Base-by-base conservation (phyloP, 2,113 vertebrate species). In the Myotis lucifugus region DNA sequence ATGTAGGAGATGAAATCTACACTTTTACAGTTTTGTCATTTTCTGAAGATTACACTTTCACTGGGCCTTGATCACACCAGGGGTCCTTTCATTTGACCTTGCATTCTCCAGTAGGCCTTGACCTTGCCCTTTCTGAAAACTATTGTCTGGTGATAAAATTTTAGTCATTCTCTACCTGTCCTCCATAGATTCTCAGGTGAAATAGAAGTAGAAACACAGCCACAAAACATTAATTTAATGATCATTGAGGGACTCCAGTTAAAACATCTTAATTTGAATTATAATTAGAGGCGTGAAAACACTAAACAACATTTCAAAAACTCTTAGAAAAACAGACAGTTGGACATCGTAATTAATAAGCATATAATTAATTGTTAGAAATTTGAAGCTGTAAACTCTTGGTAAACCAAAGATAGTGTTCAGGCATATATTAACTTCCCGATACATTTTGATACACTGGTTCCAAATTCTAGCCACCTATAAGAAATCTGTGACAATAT, bases 241-340 rank as follows among this genome's bases (percentile, higher is more conserved):
- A 88, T 90, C 74, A 5, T 23, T 46, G 54, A 94, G 66, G 23
- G 67, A 54, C 17, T 92, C 61, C 34, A 64, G 19, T 81, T 78
- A 88, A 94, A 70, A 34, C 15, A 66, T 48, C 69, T 95, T 85
- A 69, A 90, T 13, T 70, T 82, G 23, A 86, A 50, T 86, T 84
- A 79, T 89, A 18, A 89, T 48, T 89, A 23, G 59, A 86, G 11
- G 21, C 29, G 40, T 64, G 59, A 82, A 95, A 90, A 54, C 50
- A 92, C 3, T 27, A 37, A 92, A 13, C 19, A 90, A 85, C 7
- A 82, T 67, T 89, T 88, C 52, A 86, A 76, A 67, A 17, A 70
- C 10, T 34, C 23, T 27, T 79, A 3, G 67, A 86, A 94, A 90
- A 56, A 8, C 83, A 17, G 66, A 34, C 5, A 50, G 17, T 90